These are phyloP conservation scores for Sarcoramphus papa DNA, from an alignment of 2,797 vertebrate species.

Conservation along the genomic window DNA sequence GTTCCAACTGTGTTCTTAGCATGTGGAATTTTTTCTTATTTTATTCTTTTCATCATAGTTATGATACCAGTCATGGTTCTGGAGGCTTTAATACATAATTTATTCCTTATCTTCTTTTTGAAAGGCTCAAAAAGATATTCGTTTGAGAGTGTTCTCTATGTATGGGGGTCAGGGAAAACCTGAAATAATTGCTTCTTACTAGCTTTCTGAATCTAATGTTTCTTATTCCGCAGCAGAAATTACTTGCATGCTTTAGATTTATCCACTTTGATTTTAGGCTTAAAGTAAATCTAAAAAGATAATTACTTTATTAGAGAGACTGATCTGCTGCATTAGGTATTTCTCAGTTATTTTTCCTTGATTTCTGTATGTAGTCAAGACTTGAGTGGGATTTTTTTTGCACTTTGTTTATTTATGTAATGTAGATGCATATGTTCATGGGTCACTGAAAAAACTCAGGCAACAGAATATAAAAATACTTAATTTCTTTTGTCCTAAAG, in stretches of 20 bases:
- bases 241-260: neutral
- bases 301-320: neutral
- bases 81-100: neutral
- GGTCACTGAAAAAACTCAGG: neutral
- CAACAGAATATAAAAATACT: neutral
- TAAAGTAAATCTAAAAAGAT: neutral
- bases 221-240: neutral
- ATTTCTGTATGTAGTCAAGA: neutral
- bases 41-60: neutral
- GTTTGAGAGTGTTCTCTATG: neutral
- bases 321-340: neutral
- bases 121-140: neutral
- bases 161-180: neutral
- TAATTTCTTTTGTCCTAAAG: neutral
- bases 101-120: neutral
- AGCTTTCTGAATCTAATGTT: neutral
- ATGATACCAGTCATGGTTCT: neutral
- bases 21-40: neutral
- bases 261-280: neutral
- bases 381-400: neutral
- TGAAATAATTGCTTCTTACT: neutral
- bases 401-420: neutral
- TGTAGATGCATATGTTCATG: neutral
- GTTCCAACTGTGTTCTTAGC: neutral
- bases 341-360: neutral